Evolutionary conservation across 2,797 vertebrate genomes (phyloP).

Genomic region (Sparidentex hasta): DNA sequence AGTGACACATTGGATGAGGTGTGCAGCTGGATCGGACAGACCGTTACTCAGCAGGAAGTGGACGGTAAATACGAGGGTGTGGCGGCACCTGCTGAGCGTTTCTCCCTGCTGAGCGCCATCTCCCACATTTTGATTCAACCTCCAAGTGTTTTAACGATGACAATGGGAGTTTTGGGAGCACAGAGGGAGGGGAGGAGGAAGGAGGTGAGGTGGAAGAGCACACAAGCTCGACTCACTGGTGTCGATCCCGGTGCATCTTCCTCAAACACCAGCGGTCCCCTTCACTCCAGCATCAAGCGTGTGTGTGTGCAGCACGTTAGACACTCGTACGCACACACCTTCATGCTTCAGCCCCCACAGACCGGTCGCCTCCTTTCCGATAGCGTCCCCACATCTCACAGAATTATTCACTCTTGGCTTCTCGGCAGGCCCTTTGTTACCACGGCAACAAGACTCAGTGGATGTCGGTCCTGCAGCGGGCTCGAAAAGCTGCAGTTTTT

Average conservation of each 20-base stretch:
- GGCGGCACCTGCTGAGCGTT: slow-evolving; percentile 49
- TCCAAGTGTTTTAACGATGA: slow-evolving; percentile 36
- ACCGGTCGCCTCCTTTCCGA: slow-evolving; percentile 49
- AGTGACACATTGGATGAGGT: slow-evolving; percentile 62
- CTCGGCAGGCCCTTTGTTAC: slow-evolving; percentile 78
- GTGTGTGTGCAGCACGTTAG: background rate
- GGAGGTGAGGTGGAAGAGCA: background rate
- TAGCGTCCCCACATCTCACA: slow-evolving; percentile 61
- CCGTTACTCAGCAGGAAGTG: slow-evolving; percentile 63
- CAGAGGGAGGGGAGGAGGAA: background rate
- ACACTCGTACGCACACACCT: slow-evolving; percentile 24
- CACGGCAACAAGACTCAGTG: slow-evolving; percentile 78
- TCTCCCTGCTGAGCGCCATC: slow-evolving; percentile 34
- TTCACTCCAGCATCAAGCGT: slow-evolving; percentile 21
- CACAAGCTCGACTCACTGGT: slow-evolving; percentile 13
- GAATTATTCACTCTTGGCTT: slow-evolving; percentile 71
- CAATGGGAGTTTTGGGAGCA: slow-evolving; percentile 22
- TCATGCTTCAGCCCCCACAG: slow-evolving; percentile 48
- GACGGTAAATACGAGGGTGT: slow-evolving; percentile 74
- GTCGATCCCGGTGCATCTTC: slow-evolving; percentile 48
- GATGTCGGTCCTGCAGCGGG: slow-evolving; percentile 58
- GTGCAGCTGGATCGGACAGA: slow-evolving; percentile 59
- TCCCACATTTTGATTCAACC: slow-evolving; percentile 36
- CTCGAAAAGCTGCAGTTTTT: slow-evolving; percentile 52
- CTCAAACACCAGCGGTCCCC: slow-evolving; percentile 40